These are phyloP conservation scores for Probaryconus sp. DNA, from an alignment of 1,140 invertebrate species.

Conservation along the genomic window DNA sequence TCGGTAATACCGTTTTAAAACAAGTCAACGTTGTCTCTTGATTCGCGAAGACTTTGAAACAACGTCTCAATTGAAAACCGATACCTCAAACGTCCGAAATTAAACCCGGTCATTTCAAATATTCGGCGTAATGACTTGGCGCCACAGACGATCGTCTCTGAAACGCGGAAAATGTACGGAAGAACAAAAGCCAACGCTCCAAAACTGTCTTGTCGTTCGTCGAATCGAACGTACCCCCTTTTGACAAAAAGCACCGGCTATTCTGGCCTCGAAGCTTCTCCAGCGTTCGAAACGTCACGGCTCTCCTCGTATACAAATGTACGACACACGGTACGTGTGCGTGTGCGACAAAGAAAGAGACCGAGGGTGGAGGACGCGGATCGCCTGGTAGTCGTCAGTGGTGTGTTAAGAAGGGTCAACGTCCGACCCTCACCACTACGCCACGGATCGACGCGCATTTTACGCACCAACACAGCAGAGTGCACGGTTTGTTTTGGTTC, in stretches of 20 bases:
- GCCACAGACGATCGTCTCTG: too few relatives aligned
- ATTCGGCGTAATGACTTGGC: too few relatives aligned
- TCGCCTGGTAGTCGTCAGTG: slow-evolving; percentile 63
- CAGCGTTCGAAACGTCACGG: slow-evolving; percentile 43
- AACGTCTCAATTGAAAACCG: too few relatives aligned
- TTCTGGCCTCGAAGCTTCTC: slow-evolving; percentile 29
- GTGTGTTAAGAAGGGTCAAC: slow-evolving; percentile 76
- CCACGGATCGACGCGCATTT: slow-evolving; percentile 69
- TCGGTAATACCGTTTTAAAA: too few relatives aligned
- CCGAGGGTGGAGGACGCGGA: slow-evolving; percentile 42
- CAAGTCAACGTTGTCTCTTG: too few relatives aligned
- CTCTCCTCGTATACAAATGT: slow-evolving; percentile 52
- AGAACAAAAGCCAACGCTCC: too few relatives aligned
- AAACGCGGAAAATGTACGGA: too few relatives aligned
- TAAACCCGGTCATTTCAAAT: too few relatives aligned
- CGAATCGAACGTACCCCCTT: slow-evolving; percentile 7
- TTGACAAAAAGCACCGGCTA: slow-evolving; percentile 27
- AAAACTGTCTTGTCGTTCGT: slow-evolving; percentile 1
- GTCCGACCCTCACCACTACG: slow-evolving; percentile 77
- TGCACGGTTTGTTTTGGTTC: slow-evolving; percentile 78
- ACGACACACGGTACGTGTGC: slow-evolving; percentile 57
- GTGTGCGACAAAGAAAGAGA: slow-evolving; percentile 45
- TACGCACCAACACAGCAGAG: slow-evolving; percentile 69
- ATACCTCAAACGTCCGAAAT: too few relatives aligned
- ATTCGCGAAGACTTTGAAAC: too few relatives aligned